phyloP scores from a whole-genome alignment of 23 tunicate species.

The Phallusia fumigata region DNA sequence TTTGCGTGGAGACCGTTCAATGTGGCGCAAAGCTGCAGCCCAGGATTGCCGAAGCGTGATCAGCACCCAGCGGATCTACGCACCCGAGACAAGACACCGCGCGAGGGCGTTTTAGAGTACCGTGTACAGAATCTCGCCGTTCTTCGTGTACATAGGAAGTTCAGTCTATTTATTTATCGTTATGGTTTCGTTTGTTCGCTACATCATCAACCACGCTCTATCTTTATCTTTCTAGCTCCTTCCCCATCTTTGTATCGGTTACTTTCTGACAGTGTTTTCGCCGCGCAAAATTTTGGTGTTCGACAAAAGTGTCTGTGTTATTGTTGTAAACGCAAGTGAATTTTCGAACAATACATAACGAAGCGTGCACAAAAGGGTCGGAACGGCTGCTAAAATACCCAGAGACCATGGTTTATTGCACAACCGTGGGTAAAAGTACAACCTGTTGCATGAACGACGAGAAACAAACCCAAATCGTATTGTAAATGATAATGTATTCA shows the following conservation, averaged over 20 bases:
- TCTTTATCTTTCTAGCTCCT: too few species aligned
- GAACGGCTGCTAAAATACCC: too few species aligned
- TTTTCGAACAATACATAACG: background rate
- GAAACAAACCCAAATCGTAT: too few species aligned
- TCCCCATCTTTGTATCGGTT: background rate
- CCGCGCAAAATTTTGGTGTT: background rate
- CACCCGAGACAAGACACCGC: background rate
- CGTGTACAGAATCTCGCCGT: background rate
- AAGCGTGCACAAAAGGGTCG: background rate
- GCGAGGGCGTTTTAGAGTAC: background rate
- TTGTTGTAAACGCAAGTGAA: background rate
- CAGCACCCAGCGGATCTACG: background rate
- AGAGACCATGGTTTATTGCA: too few species aligned
- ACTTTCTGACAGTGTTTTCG: background rate
- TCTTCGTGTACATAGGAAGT: background rate
- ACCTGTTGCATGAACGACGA: too few species aligned
- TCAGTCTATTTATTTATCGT: conserved; percentile 9
- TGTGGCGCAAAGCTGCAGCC: background rate
- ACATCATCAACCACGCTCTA: background rate
- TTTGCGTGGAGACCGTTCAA: background rate
- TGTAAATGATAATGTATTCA: too few species aligned
- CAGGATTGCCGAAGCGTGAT: background rate
- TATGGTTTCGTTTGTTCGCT: background rate
- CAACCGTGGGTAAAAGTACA: too few species aligned
- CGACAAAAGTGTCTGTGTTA: background rate